phyloP scores from a whole-genome alignment of 1,140 invertebrate genomes.

The Paracyclopina nana region DNA sequence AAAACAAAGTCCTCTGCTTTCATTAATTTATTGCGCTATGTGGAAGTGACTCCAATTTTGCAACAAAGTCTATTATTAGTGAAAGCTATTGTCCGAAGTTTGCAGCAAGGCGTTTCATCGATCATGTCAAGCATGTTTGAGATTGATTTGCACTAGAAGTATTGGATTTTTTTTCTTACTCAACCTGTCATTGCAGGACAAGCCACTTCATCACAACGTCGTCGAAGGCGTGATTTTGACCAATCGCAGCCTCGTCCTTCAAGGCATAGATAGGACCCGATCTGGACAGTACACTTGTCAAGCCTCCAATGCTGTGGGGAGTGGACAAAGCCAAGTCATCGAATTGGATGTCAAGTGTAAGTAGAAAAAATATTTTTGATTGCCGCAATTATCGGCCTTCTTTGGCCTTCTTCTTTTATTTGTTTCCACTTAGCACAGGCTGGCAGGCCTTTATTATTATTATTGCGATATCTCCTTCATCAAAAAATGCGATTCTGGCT shows the following conservation, averaged over 20 bases:
- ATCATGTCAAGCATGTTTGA: neutral
- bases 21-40: too few species aligned
- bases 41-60: too few species aligned
- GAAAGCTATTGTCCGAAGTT: too few species aligned
- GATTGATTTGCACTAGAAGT: too few species aligned
- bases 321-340: conserved; percentile 20
- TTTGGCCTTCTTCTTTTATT: conserved; percentile 1
- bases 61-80: too few species aligned
- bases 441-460: too few species aligned
- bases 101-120: neutral
- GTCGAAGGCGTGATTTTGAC: conserved; percentile 22
- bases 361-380: conserved; percentile 15
- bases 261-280: conserved; percentile 19
- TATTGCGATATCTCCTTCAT: too few species aligned
- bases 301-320: conserved; percentile 22
- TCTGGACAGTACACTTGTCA: conserved; percentile 22
- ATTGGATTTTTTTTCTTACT: neutral
- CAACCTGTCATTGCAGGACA: conserved; percentile 16
- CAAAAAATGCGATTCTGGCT: too few species aligned
- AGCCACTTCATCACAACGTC: conserved; percentile 15
- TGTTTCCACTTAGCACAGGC: too few species aligned
- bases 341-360: conserved; percentile 23
- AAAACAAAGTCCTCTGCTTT: too few species aligned
- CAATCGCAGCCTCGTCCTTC: conserved; percentile 23
- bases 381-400: neutral